Evolutionary conservation across 2,113 vertebrate species (phyloP).

Genomic region (Tragelaphus scriptus): DNA sequence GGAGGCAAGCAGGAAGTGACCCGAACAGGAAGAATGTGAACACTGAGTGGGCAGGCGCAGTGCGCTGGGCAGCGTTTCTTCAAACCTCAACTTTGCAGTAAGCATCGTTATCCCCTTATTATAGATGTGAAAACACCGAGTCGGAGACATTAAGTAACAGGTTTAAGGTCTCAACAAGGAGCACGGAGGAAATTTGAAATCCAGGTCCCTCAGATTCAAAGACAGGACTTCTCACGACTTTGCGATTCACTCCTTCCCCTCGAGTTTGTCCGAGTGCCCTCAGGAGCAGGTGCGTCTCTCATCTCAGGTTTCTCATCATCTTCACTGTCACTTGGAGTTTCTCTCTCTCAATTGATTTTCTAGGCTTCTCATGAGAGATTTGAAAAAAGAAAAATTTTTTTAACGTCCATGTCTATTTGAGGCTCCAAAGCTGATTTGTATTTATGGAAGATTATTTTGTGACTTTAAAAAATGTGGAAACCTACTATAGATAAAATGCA

Average conservation of each 20-base stretch:
- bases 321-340: conserved; percentile 60
- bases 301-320: conserved; percentile 20
- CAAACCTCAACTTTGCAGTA: neutral
- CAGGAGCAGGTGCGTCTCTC: neutral
- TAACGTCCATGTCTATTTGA: conserved; percentile 60
- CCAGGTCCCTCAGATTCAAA: neutral
- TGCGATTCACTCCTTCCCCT: neutral
- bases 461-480: conserved; percentile 64
- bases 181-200: neutral
- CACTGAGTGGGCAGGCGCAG: accelerated
- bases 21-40: neutral
- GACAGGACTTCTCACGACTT: neutral
- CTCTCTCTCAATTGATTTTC: conserved; percentile 52
- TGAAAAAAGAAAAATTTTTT: neutral
- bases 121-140: neutral
- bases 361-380: conserved; percentile 41
- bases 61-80: accelerated
- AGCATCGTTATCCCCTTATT: neutral
- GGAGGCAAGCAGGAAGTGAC: neutral
- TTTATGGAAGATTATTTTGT: conserved; percentile 66
- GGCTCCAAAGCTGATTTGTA: conserved; percentile 62
- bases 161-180: neutral
- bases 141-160: neutral
- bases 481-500: conserved; percentile 64
- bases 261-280: neutral